Evolutionary conservation across 2,113 vertebrate species (phyloP), one percentile per base, ranked within the genome.

Genomic region (Eira barbara): DNA sequence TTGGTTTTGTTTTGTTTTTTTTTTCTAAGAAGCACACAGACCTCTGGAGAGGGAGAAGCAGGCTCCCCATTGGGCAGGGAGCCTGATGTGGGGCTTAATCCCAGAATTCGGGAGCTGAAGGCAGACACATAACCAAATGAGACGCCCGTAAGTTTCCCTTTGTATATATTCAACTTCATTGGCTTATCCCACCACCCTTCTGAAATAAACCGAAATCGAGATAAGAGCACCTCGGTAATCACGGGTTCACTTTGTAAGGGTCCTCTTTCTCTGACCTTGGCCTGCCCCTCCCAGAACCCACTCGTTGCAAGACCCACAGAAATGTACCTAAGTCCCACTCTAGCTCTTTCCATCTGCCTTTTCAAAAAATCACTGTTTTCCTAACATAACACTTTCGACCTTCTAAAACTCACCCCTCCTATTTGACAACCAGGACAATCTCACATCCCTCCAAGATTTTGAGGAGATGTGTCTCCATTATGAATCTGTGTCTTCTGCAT

Each of bases 141-240:
- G 13, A 6, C 6, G 11, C 13, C 63, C 14, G 4, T 27, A 61
- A 61, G 59, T 61, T 61, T 61, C 25, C 25, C 9, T 61, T 27
- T 61, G 29, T 25, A 61, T 34, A n/a, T 34, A 52, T 76, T 83
- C 18, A 36, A 5, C 49, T 67, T 61, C 59, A 67, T 10, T 15
- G n/a, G 45, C 3, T 31, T 39, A 74, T 63, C 2, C 49, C n/a
- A 0, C 2, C 2, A 8, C 0, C 9, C 49, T 78, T 84, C 71
- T 45, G 42, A 39, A 86, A 84, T 39, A 67, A 71, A 86, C 27
- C 36, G 18, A 86, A 86, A 81, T 42, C 74, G 6, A n/a, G 36
- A 76, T 20, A 42, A 47, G 0, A 3, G n/a, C 21, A 27, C 57
- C 27, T 55, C 4, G 12, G 65, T 45, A 69, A 25, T 73, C 17